Evolutionary conservation across 2,797 vertebrate genomes (phyloP), one percentile per base, ranked within the genome.

Genomic region (Pipistrellus pipistrellus): DNA sequence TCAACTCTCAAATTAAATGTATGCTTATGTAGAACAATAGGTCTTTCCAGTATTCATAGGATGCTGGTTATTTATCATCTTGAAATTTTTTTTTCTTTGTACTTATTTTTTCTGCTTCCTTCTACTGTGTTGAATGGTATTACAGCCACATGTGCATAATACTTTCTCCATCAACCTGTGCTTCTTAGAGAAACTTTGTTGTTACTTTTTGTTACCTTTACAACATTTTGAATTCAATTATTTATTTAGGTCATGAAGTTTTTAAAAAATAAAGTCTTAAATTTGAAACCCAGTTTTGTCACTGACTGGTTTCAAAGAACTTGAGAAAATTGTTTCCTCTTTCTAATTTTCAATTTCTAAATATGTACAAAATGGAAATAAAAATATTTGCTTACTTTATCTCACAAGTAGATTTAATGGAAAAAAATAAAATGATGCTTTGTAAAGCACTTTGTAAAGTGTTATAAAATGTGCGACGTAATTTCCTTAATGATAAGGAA

Each of bases 241-340:
- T 46, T 92, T 72, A 57, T 72, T 80, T 75, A 83, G 17, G 12
- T 38, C 25, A 64, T 57, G 12, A 73, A 55, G 14, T 59, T 57
- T 88, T 82, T 81, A 25, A 90, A 95, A 88, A 85, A 46, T 41
- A 84, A 75, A 81, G 12, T 51, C 9, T 51, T n/a, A 8, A 1
- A 66, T 78, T 75, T 78, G 69, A 88, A 92, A 78, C 6, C 1
- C 6, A 46, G 5, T 25, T 85, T 81, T 48, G 55, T 27, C 48
- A 82, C 1, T 64, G 18, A 88, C 4, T 27, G 14, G 15, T 53
- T 95, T 72, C 4, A 73, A 71, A 38, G 75, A 83, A 71, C 0
- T 30, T 25, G 14, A 57, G 17, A 82, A 78, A 64, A 12, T 25
- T 72, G 1, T n/a, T 44, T 66, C n/a, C 17, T 69, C 48, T 62